phyloP scores from a whole-genome alignment of 2,113 vertebrate genomes.

The Laticauda colubrina region DNA sequence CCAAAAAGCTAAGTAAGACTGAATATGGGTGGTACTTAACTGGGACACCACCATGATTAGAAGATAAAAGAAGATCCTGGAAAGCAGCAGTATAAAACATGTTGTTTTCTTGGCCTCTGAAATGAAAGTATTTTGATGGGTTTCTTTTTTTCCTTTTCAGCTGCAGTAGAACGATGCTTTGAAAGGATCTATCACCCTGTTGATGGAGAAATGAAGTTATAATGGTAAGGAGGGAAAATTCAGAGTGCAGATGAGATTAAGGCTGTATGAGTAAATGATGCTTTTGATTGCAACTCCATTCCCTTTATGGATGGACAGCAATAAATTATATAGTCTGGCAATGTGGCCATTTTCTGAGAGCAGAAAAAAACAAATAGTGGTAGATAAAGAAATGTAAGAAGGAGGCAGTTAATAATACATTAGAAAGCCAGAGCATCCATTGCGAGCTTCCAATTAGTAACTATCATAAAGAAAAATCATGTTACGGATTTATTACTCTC shows the following conservation, averaged over 20 bases:
- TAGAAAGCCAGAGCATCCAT: slow-evolving; percentile 43
- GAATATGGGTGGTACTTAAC: background rate
- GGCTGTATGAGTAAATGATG: background rate
- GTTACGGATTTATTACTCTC: slow-evolving; percentile 63
- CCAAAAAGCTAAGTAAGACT: background rate
- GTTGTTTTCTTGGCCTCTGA: background rate
- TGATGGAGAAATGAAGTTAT: slow-evolving; percentile 31
- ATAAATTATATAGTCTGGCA: slow-evolving; percentile 45
- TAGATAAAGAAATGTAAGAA: slow-evolving; percentile 34
- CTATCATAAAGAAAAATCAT: slow-evolving; percentile 63
- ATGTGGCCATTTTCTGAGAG: slow-evolving; percentile 37
- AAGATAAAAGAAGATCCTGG: background rate
- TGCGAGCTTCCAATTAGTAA: slow-evolving; percentile 50
- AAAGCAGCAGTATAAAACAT: background rate
- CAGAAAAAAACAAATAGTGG: slow-evolving; percentile 22
- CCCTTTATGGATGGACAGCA: slow-evolving; percentile 52
- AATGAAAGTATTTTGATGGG: background rate
- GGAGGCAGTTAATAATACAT: slow-evolving; percentile 48
- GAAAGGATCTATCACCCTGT: slow-evolving; percentile 16
- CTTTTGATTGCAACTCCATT: slow-evolving; percentile 50
- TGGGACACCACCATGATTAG: background rate
- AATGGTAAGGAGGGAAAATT: background rate
- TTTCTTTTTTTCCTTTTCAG: background rate
- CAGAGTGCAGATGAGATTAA: background rate
- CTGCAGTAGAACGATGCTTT: background rate